Conservation (phyloP, 2,113 vertebrate genomes). For the Callorhinus ursinus region DNA sequence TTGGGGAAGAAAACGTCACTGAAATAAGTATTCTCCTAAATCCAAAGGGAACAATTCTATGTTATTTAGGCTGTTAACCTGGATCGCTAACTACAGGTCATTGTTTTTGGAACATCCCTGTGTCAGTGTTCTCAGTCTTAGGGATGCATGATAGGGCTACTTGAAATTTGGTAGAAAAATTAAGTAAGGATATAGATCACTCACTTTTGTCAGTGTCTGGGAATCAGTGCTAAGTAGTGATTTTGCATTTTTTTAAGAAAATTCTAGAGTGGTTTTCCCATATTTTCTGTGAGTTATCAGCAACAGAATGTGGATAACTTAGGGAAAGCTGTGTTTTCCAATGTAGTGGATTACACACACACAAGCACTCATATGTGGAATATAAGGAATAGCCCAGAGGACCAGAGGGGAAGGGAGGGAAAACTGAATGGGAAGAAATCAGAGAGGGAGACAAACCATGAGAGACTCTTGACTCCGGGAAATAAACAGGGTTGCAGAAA, state of each 20-base stretch:
- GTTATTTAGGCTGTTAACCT: neutral
- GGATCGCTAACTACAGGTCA: neutral
- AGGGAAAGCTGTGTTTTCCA: neutral
- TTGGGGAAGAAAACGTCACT: neutral
- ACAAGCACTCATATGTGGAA: neutral
- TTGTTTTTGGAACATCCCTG: too few relatives aligned
- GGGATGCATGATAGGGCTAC: neutral
- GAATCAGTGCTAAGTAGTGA: too few relatives aligned
- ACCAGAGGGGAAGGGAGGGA: too few relatives aligned
- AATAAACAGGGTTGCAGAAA: too few relatives aligned
- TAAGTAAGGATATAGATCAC: too few relatives aligned
- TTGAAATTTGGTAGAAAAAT: neutral
- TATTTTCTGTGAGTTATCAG: neutral
- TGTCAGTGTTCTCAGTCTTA: neutral
- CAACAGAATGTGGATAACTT: neutral
- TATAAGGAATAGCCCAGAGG: too few relatives aligned
- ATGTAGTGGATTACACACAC: neutral
- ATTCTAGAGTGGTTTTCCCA: neutral
- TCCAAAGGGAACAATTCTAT: neutral
- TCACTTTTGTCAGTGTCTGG: neutral
- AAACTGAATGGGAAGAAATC: too few relatives aligned
- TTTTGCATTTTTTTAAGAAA: neutral
- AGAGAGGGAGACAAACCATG: too few relatives aligned
- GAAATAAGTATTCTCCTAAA: neutral
- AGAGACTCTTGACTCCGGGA: too few relatives aligned